Conservation (phyloP, 1,140 invertebrate genomes). For the Mactra quadrangularis region DNA sequence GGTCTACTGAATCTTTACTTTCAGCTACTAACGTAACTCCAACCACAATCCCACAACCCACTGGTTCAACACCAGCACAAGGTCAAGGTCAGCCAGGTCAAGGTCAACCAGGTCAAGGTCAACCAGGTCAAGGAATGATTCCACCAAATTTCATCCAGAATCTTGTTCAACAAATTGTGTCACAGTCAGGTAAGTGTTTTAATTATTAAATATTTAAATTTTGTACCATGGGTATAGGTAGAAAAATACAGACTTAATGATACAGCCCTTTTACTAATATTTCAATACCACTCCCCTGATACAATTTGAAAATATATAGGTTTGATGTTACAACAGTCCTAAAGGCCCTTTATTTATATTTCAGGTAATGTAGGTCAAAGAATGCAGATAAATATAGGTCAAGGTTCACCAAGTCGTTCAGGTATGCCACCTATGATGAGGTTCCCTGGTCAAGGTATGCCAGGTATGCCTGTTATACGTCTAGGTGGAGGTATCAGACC, state of each 20-base stretch:
- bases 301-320: too few relatives aligned
- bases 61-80: too few relatives aligned
- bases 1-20: too few relatives aligned
- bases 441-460: background rate
- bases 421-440: constrained; percentile 20
- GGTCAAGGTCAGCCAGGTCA: too few relatives aligned
- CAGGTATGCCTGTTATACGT: background rate
- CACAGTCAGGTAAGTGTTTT: constrained; percentile 38
- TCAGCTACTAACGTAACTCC: background rate
- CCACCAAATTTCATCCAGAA: constrained; percentile 46
- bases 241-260: too few relatives aligned
- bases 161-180: constrained; percentile 30
- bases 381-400: constrained; percentile 50
- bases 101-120: background rate
- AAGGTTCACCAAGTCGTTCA: background rate
- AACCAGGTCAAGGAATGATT: constrained; percentile 37
- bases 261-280: too few relatives aligned
- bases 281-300: too few relatives aligned
- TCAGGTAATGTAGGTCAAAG: background rate
- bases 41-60: background rate
- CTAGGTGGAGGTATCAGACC: constrained; percentile 24
- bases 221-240: too few relatives aligned
- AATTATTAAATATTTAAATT: too few relatives aligned
- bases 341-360: too few relatives aligned
- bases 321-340: too few relatives aligned